A percentile compares a stretch with the other conserved stretches of the same genome.
Evolutionary conservation across 92 coral and sea anemone species (phyloP).

Genomic region (Phenganax stokvisi): DNA sequence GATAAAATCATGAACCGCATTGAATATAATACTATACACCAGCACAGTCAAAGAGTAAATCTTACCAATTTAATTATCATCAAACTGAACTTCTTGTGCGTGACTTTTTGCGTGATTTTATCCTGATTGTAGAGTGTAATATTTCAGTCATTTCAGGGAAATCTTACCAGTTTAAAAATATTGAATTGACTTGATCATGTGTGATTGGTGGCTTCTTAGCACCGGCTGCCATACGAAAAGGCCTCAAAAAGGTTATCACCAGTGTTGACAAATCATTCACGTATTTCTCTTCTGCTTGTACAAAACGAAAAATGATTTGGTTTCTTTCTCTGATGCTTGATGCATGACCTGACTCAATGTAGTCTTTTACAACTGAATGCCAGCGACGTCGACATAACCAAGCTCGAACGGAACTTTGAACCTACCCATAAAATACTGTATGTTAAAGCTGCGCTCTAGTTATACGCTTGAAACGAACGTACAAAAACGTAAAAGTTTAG

Average conservation of each 20-base stretch:
- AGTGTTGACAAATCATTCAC: constrained; percentile 75
- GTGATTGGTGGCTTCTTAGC: constrained; percentile 84
- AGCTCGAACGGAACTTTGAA: constrained; percentile 91
- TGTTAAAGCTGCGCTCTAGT: background rate
- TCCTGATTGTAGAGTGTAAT: background rate
- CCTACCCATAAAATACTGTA: constrained; percentile 40
- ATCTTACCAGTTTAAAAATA: constrained; percentile 90
- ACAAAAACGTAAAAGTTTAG: background rate
- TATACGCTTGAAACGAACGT: background rate
- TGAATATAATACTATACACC: too few species aligned
- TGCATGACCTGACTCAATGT: constrained; percentile 99
- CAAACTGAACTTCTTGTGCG: too few species aligned
- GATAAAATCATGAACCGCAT: too few species aligned
- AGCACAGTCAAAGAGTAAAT: too few species aligned
- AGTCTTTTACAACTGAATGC: constrained; percentile 89
- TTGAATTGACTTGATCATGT: constrained; percentile 95
- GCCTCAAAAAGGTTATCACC: constrained; percentile 84
- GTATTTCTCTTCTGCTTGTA: constrained; percentile 83
- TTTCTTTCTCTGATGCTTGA: constrained; percentile 97
- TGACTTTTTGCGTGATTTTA: too few species aligned
- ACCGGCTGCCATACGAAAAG: constrained; percentile 98
- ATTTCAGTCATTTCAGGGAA: background rate
- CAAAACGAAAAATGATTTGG: constrained; percentile 77
- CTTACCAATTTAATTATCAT: too few species aligned
- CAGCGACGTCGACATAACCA: constrained; percentile 99